These are phyloP conservation scores for Synanthedon andrenaeformis DNA, from an alignment of 2,888 invertebrate species.

Conservation along the genomic window DNA sequence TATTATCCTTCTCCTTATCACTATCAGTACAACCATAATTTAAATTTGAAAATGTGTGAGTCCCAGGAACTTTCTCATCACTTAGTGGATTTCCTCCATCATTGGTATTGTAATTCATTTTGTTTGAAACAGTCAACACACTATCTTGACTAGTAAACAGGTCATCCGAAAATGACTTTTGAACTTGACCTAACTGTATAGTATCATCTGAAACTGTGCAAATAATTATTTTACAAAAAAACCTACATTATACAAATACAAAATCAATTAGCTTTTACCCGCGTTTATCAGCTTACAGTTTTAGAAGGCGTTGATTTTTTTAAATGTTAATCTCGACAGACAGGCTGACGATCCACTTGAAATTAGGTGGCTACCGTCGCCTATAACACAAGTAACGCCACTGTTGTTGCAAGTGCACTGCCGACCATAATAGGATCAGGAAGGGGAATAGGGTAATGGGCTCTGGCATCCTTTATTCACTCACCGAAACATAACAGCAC, in stretches of 20 bases:
- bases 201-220: slow-evolving; percentile 40
- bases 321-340: too few species aligned
- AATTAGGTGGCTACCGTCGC: too few species aligned
- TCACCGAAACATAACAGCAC: too few species aligned
- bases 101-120: neutral
- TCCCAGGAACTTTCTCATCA: slow-evolving; percentile 24
- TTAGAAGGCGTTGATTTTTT: too few species aligned
- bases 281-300: too few species aligned
- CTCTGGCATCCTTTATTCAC: too few species aligned
- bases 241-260: neutral
- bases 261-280: too few species aligned
- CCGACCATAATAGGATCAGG: too few species aligned
- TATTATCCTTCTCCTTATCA: neutral
- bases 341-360: too few species aligned
- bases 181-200: slow-evolving; percentile 41
- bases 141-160: slow-evolving; percentile 43
- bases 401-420: too few species aligned
- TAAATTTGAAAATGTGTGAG: slow-evolving; percentile 45
- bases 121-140: slow-evolving; percentile 4
- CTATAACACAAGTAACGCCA: too few species aligned
- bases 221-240: slow-evolving; percentile 1
- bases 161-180: slow-evolving; percentile 37
- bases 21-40: slow-evolving; percentile 7
- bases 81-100: slow-evolving; percentile 4
- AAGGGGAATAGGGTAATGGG: too few species aligned